phyloP scores from a whole-genome alignment of 2,888 invertebrate species.

The Eledone cirrhosa region DNA sequence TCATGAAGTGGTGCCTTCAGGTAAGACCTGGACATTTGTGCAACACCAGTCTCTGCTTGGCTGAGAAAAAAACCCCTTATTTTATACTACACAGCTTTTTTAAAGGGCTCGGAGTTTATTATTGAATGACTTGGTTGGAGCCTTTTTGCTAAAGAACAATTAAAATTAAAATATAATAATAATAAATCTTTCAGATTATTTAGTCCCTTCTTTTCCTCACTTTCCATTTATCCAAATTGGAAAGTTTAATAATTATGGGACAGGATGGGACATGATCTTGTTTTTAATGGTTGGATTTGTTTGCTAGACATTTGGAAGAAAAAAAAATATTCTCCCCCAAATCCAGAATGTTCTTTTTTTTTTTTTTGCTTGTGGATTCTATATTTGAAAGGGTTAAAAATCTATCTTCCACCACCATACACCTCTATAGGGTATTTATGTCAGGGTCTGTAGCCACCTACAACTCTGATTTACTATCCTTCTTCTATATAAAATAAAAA shows the following conservation, averaged over 20 bases:
- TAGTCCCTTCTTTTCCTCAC: constrained; percentile 1
- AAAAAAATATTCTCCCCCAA: too few relatives aligned
- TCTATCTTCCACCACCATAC: too few relatives aligned
- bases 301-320: constrained; percentile 17
- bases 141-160: constrained; percentile 18
- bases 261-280: constrained; percentile 15
- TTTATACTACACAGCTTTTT: constrained; percentile 27
- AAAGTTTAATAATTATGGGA: constrained; percentile 17
- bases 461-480: constrained; percentile 8
- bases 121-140: constrained; percentile 14
- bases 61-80: too few relatives aligned
- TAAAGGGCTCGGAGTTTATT: constrained; percentile 25
- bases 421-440: neutral
- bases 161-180: too few relatives aligned
- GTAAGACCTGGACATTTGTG: constrained; percentile 27
- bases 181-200: constrained; percentile 3
- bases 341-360: constrained; percentile 19
- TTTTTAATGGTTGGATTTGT: constrained; percentile 27
- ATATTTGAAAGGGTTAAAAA: neutral
- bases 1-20: constrained; percentile 28
- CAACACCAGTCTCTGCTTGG: constrained; percentile 28
- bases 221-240: constrained; percentile 23
- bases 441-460: constrained; percentile 17
- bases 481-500: constrained; percentile 7
- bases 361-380: constrained; percentile 25